Evolutionary conservation across 2,797 vertebrate genomes (phyloP), one percentile per base, ranked within the genome.

Genomic region (Vultur gryphus): DNA sequence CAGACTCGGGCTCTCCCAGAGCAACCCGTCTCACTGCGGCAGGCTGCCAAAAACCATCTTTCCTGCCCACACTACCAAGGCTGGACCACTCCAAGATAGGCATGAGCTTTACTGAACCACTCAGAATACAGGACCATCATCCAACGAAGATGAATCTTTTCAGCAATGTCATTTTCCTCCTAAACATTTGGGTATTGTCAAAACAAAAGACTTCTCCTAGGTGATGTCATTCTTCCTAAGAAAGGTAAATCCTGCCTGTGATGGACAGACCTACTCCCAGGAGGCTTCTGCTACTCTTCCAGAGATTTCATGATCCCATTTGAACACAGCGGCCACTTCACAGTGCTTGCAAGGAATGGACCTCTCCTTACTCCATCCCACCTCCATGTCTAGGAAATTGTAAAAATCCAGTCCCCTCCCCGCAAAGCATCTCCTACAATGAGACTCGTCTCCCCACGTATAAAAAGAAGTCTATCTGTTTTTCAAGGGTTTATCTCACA

Each of bases 401-500:
- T 52, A 78, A 84, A 79, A 77, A 70, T 23, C 25, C 16, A 1
- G 29, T 55, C 18, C 20, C 2, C 12, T 37, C 26, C 39, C 11
- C 3, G 1, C 43, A 81, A 78, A 87, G 49, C 33, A 65, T 43
- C 29, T 90, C 57, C 57, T 82, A 14, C 0, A 0, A n/a, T 2
- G 13, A 54, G 11, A n/a, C 20, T 37, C 2, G 2, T 43, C 17
- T 46, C 25, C 46, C 20, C 13, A 25, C 0, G 0, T 5, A 7
- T 29, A 62, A 23, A 2, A 33, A 62, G n/a, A 6, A 57, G 26
- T 6, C 2, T 3, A 21, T 61, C 65, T 66, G 3, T 5, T 88
- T 85, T 85, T 75, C 67, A 67, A 26, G 35, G n/a, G 21, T 83
- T 71, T 81, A 15, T 25, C 46, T 87, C 86, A 69, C 81, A 3